Conservation (phyloP, 2,113 vertebrate genomes). For the Dinomys branickii region DNA sequence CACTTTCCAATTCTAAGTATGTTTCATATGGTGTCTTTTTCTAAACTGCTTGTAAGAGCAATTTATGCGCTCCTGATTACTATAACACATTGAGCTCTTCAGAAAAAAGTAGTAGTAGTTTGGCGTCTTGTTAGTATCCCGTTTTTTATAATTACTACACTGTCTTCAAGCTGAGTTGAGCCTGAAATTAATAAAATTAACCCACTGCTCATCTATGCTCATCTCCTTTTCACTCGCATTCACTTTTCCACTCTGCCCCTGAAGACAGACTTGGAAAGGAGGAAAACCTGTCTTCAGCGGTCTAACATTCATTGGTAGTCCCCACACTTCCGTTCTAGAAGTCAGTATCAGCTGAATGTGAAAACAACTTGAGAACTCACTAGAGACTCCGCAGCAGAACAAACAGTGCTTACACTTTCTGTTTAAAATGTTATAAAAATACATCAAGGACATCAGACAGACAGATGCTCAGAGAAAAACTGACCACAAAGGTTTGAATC, state of each 20-base stretch:
- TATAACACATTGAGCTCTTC: conserved; percentile 76
- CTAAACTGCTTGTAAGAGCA: conserved; percentile 63
- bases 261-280: conserved; percentile 30
- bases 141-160: conserved; percentile 77
- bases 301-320: conserved; percentile 53
- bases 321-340: conserved; percentile 77
- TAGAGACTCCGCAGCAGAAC: conserved; percentile 41
- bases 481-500: conserved; percentile 61
- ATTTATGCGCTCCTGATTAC: conserved; percentile 72
- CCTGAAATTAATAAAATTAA: conserved; percentile 78
- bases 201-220: conserved; percentile 9
- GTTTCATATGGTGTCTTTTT: conserved; percentile 43
- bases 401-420: conserved; percentile 72
- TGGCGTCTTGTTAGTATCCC: conserved; percentile 60
- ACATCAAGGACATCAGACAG: conserved; percentile 50
- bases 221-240: conserved; percentile 71
- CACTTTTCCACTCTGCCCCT: conserved; percentile 31
- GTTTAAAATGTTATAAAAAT: conserved; percentile 73
- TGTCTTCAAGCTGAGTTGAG: conserved; percentile 63
- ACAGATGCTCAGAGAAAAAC: conserved; percentile 73
- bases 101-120: conserved; percentile 48
- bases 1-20: conserved; percentile 55
- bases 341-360: conserved; percentile 49
- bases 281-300: conserved; percentile 45
- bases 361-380: conserved; percentile 73